Evolutionary conservation across 2,797 vertebrate genomes (phyloP), one percentile per base, ranked within the genome.

Genomic region (Decapterus maruadsi): DNA sequence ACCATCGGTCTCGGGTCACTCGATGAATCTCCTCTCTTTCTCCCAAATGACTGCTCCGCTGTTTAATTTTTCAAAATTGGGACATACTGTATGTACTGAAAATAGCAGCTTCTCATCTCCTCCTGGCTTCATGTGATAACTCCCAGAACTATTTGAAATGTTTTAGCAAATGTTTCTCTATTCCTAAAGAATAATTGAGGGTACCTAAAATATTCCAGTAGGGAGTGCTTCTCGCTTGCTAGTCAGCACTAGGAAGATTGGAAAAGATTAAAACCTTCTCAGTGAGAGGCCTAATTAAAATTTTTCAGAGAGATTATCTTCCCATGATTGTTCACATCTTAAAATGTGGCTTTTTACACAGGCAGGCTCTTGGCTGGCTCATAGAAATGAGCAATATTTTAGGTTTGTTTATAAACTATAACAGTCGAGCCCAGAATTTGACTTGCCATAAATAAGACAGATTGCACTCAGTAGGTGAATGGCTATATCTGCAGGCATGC

Each of bases 221-320:
- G 73, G 57, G 67, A 87, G 78, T 34, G 74, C 68, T 72, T 84
- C 72, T 78, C 38, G 26, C 54, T 78, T 75, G 77, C 78, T 67
- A 70, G 63, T 74, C 80, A 85, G 86, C 72, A 67, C 36, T 7
- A 62, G 58, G 53, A 84, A 83, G 70, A 79, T 68, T 78, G 80
- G 54, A 78, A 78, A 81, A 89, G 88, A 89, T 86, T 80, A 87
- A 78, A 87, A 85, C 55, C 51, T 61, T 80, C 73, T 73, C 83
- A 85, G 84, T 66, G 64, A 81, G 72, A 82, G 54, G 73, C 64
- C 75, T 83, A 83, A 90, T 88, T 89, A 78, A 84, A 77, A 26
- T 60, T 71, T 45, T 78, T 74, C 82, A 63, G 60, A 78, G 68
- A 83, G 79, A 90, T 88, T 68, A 89, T 80, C 60, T 38, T 84